A percentile compares a stretch with the other conserved stretches of the same genome.
Evolutionary conservation across 2,888 invertebrate species (phyloP).

Genomic region (Chloromyia formosa): DNA sequence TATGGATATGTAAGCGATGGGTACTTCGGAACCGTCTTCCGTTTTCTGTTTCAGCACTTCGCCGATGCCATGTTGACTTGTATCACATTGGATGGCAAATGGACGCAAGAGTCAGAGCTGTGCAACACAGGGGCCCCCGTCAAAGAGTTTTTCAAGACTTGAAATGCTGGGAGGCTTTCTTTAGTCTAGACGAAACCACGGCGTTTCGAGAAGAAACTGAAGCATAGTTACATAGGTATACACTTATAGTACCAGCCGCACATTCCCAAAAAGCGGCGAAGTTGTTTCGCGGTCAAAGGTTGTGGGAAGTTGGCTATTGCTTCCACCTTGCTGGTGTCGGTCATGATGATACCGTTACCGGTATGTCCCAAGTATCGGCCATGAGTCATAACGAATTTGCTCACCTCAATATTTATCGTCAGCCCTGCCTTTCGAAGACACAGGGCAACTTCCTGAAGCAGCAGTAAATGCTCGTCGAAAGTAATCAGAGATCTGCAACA

Average conservation of each 20-base stretch:
- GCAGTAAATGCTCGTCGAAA: background rate
- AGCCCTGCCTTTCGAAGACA: background rate
- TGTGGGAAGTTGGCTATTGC: background rate
- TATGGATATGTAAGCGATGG: conserved; percentile 36
- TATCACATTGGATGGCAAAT: conserved; percentile 15
- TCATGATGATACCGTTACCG: background rate
- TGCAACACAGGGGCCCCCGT: background rate
- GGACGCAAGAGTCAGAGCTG: background rate
- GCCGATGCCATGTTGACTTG: conserved; percentile 38
- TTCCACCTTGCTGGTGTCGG: conserved; percentile 9
- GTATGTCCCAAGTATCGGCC: conserved; percentile 19
- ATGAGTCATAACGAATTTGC: conserved; percentile 14
- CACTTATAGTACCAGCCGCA: conserved; percentile 1
- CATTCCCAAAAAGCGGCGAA: conserved; percentile 1
- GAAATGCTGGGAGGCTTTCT: background rate
- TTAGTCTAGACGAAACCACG: conserved; percentile 4
- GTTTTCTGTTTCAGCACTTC: background rate
- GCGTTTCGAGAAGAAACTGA: background rate
- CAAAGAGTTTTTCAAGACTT: background rate
- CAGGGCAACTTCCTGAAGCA: background rate
- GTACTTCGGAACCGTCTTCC: background rate
- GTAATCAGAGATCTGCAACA: background rate
- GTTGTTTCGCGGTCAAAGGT: background rate
- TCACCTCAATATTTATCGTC: background rate
- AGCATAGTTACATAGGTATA: background rate